These are phyloP conservation scores for Lutjanus argentimaculatus DNA, from an alignment of 2,797 vertebrate genomes.

Conservation along the genomic window DNA sequence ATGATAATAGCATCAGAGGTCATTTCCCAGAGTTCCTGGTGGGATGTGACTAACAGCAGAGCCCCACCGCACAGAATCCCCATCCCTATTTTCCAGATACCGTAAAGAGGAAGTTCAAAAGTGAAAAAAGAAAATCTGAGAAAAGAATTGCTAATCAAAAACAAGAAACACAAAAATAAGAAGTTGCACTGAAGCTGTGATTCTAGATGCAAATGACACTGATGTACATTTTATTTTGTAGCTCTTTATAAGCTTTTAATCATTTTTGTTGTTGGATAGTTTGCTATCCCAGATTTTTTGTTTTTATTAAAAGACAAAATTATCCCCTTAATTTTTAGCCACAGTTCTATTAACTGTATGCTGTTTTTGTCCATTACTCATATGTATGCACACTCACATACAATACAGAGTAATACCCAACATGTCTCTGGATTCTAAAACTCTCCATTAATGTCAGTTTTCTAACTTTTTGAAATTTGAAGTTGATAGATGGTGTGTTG, in stretches of 20 bases:
- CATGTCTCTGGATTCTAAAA: background rate
- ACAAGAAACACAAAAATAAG: too few species aligned
- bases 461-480: background rate
- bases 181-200: too few species aligned
- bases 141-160: background rate
- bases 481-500: slow-evolving; percentile 28
- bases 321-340: too few species aligned
- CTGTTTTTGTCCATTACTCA: background rate
- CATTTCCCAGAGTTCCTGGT: background rate
- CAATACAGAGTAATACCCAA: background rate
- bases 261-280: too few species aligned
- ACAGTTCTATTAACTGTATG: background rate
- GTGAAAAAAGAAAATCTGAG: too few species aligned
- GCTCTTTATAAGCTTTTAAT: background rate
- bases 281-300: background rate
- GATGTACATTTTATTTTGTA: too few species aligned
- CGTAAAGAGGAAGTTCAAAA: too few species aligned
- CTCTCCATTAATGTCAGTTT: slow-evolving; percentile 11
- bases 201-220: too few species aligned
- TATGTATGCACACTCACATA: background rate
- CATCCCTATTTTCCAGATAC: too few species aligned
- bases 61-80: background rate
- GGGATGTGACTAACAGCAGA: background rate
- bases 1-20: background rate
- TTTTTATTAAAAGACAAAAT: background rate